Evolutionary conservation across 1,140 invertebrate species (phyloP).

Genomic region (honey bee (Apis mellifera)): DNA sequence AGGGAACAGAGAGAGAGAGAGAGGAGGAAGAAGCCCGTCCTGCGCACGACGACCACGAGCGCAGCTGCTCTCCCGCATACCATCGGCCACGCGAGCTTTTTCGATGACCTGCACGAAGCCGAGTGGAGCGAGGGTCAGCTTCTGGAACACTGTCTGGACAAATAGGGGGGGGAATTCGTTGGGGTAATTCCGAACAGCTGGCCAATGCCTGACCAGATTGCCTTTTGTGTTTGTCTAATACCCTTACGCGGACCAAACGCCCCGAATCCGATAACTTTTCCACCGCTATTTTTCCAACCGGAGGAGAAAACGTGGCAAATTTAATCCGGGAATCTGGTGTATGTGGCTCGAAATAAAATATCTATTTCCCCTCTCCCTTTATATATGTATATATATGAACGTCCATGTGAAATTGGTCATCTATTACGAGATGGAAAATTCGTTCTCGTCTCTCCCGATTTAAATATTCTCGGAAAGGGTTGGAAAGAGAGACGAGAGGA

Average conservation of each 20-base stretch:
- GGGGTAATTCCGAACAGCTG: conserved; percentile 1
- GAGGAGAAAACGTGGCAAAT: no score
- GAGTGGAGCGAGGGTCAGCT: conserved; percentile 9
- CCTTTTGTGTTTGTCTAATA: conserved; percentile 7
- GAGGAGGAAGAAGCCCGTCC: neutral
- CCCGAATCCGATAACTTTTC: neutral
- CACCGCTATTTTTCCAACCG: neutral
- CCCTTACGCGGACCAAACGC: neutral
- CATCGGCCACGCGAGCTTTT: conserved; percentile 21
- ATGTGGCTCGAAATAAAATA: no score
- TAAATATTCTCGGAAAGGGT: no score
- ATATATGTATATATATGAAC: no score
- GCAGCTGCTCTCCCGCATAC: conserved; percentile 6
- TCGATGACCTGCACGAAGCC: conserved; percentile 31
- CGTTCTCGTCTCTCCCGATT: no score
- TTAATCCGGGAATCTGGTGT: no score
- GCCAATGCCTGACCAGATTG: neutral
- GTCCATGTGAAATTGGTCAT: no score
- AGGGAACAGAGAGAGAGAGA: no score
- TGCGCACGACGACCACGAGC: neutral
- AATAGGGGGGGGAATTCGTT: conserved; percentile 19
- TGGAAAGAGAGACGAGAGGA: no score
- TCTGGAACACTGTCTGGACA: conserved; percentile 14
- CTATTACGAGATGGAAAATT: no score
- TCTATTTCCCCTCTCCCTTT: no score